phyloP scores from a whole-genome alignment of 2,113 vertebrate species.

The Albula goreensis region DNA sequence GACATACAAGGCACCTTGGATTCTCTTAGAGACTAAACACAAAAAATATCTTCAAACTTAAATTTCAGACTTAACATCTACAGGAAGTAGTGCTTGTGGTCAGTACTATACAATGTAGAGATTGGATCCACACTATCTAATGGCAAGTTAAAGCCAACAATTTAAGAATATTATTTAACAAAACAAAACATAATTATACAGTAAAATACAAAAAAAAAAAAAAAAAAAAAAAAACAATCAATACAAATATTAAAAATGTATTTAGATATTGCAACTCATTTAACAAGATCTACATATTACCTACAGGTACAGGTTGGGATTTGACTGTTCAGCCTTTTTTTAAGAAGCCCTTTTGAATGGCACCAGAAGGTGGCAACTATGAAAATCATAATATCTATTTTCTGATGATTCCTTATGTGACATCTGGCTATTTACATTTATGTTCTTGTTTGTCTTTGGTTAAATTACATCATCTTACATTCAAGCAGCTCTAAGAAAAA shows the following conservation, averaged over 20 bases:
- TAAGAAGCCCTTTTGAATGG: background rate
- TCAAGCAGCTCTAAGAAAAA: background rate
- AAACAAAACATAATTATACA: conserved; percentile 1
- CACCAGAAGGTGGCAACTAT: background rate
- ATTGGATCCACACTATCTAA: background rate
- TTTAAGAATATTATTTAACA: background rate
- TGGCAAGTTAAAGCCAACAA: background rate
- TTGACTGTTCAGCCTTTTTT: background rate
- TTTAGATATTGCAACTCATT: background rate
- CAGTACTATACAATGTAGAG: background rate
- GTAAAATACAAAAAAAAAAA: background rate
- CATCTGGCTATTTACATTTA: background rate
- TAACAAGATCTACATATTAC: background rate
- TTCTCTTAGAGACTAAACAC: no score
- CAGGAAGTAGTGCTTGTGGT: no score
- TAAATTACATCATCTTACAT: conserved; percentile 1
- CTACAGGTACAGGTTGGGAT: background rate
- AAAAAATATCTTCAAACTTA: no score
- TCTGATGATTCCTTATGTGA: background rate
- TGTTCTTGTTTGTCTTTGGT: background rate
- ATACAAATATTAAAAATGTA: background rate
- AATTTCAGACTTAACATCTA: no score
- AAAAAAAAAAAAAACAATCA: background rate
- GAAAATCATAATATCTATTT: background rate
- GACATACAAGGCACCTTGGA: no score